Base-by-base conservation (phyloP, 2,797 vertebrate genomes). In the Microhierax caerulescens region DNA sequence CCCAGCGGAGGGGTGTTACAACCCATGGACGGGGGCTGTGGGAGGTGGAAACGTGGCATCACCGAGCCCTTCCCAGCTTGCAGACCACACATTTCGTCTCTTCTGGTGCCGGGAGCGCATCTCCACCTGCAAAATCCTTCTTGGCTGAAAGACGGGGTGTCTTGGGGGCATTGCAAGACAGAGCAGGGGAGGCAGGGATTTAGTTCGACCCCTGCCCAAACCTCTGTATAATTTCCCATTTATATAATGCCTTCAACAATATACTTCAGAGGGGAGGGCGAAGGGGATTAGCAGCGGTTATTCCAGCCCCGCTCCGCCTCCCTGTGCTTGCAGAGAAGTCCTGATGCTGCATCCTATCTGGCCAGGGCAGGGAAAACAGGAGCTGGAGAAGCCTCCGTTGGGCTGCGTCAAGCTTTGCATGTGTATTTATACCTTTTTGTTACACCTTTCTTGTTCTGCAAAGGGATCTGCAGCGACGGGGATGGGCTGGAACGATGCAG, bases 401-500 rank as follows among this genome's bases (percentile, higher is more conserved):
- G 68, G 76, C 50, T 7, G 7, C 0, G 0, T 1, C 48, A 10
- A 10, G 23, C 54, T 17, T 47, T 39, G 18, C 50, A 3, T 1
- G 1, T 37, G 22, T 19, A 7, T 85, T 87, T 70, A 10, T 39
- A 19, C 12, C 11, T 7, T 3, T 37, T 47, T 6, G 1, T 21
- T 39, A 13, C 6, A 39, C 39, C 39, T 39, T 47, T 32, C 43
- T 60, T 39, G 39, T 39, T 14, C 60, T 56, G 5, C 51, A 21
- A 22, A 54, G 43, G 30, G 41, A 11, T 53, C 27, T 16, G 57
- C 10, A 14, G 25, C 0, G 0, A 2, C 0, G 0, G 32, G 68
- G 34, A 37, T 19, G 28, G 64, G 60, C 16, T 24, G 63, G 69
- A 72, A 47, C 1, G 3, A 7, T 8, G 21, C 27, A 30, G 63